Evolutionary conservation across 2,113 vertebrate species (phyloP), one percentile per base, ranked within the genome.

Genomic region (Coturnix japonica): DNA sequence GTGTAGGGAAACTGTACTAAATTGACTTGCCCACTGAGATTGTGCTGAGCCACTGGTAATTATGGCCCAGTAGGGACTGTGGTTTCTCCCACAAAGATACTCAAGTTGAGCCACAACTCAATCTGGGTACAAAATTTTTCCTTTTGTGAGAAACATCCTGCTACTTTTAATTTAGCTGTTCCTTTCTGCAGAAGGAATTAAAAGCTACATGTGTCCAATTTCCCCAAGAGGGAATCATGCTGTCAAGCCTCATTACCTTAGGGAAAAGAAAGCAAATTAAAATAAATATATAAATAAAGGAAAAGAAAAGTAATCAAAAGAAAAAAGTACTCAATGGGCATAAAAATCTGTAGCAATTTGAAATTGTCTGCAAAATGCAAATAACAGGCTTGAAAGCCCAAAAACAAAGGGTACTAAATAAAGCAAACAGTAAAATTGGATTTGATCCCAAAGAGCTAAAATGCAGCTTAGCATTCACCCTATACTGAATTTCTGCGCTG

Each of bases 111-210:
- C 73, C 69, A 64, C 85, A 89, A 26, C 69, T 95, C 91, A 93
- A 94, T 44, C 74, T 91, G 88, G 17, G 74, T 84, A 66, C 63
- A 88, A 94, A 94, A 88, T 66, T 81, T 74, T 16, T 84, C 57
- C 61, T 86, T 94, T 86, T 78, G 85, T 88, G 49, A 88, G 74
- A 90, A 93, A 79, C 77, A 91, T 79, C 69, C 83, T 63, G 54
- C 67, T 95, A 93, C 70, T 93, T 95, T 93, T 90, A 95, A 95
- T 95, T 95, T 91, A 90, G 60, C 41, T 76, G 28, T 8, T 93
- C 33, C 73, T 91, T 90, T 93, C 66, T 86, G 43, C 25, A 76
- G 63, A 63, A 94, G 93, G 93, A 95, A 95, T 96, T 75, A 94
- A 90, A 95, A 90, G 77, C 86, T 95, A 89, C 49, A 79, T 94